Conservation (phyloP, 2,797 vertebrate species). For the Rhinophrynus dorsalis region DNA sequence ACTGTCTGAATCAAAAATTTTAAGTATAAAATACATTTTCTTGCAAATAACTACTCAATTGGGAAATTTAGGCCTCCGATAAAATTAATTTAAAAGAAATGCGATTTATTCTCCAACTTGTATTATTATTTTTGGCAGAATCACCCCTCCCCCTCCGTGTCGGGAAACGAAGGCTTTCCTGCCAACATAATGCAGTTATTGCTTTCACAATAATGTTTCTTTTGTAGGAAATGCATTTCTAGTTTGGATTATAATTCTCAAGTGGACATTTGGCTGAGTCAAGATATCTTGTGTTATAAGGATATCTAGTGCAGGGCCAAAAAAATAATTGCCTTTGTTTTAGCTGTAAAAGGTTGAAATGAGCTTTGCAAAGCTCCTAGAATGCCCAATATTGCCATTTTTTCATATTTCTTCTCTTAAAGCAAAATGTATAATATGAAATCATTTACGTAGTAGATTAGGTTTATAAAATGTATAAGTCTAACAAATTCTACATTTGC, state of each 20-base stretch:
- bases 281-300: conserved; percentile 17
- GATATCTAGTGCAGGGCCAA: background rate
- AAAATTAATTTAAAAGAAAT: conserved; percentile 13
- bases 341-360: background rate
- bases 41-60: too few relatives aligned
- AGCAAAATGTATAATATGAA: too few relatives aligned
- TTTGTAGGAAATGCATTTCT: conserved; percentile 40
- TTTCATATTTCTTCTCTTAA: too few relatives aligned
- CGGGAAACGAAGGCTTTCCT: conserved; percentile 44
- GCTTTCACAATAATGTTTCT: conserved; percentile 32
- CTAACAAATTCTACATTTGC: too few relatives aligned
- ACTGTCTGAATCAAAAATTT: too few relatives aligned
- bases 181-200: conserved; percentile 39
- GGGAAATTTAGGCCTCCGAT: conserved; percentile 1
- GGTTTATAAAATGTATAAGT: too few relatives aligned
- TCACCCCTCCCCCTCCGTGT: conserved; percentile 14
- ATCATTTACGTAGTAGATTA: too few relatives aligned
- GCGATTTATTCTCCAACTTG: conserved; percentile 23
- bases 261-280: conserved; percentile 27
- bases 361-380: background rate
- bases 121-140: conserved; percentile 44
- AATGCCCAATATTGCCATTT: too few relatives aligned
- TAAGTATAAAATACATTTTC: too few relatives aligned
- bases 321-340: conserved; percentile 21
- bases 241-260: conserved; percentile 27